phyloP scores from a whole-genome alignment of 1,140 invertebrate species.

The Phthorimaea operculella region DNA sequence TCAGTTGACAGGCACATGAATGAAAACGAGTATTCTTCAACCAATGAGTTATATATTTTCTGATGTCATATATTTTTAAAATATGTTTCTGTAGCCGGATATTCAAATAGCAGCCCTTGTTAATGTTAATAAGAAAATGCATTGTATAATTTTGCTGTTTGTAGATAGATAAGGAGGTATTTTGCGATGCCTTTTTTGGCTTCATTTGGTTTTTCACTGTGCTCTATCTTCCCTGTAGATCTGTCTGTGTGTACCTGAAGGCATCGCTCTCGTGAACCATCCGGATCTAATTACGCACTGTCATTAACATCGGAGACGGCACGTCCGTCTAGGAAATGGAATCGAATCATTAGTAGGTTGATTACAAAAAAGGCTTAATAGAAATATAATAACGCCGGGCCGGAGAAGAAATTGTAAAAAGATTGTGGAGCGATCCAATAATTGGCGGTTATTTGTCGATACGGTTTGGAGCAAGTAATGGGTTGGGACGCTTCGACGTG shows the following conservation, averaged over 20 bases:
- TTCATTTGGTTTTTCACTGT: no score
- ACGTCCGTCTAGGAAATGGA: conserved; percentile 66
- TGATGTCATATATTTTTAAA: no score
- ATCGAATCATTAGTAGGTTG: conserved; percentile 68
- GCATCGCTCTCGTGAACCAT: conserved; percentile 58
- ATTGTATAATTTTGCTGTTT: no score
- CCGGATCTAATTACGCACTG: conserved; percentile 65
- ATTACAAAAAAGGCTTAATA: conserved; percentile 68
- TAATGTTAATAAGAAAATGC: no score
- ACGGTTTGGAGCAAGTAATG: conserved; percentile 64
- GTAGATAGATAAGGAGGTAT: no score
- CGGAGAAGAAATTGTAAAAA: conserved; percentile 67
- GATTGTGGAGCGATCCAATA: conserved; percentile 66
- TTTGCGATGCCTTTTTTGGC: no score
- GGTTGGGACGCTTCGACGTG: conserved; percentile 54
- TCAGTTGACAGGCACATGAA: no score
- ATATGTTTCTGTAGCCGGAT: no score
- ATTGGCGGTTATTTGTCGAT: conserved; percentile 67
- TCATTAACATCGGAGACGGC: conserved; percentile 63
- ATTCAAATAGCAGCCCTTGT: no score
- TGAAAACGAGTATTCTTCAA: no score
- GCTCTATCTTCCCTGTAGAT: background rate
- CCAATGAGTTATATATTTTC: no score
- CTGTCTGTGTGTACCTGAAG: conserved; percentile 43
- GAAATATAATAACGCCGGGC: conserved; percentile 63